phyloP scores from a whole-genome alignment of 2,113 vertebrate species.

The Daboia siamensis region DNA sequence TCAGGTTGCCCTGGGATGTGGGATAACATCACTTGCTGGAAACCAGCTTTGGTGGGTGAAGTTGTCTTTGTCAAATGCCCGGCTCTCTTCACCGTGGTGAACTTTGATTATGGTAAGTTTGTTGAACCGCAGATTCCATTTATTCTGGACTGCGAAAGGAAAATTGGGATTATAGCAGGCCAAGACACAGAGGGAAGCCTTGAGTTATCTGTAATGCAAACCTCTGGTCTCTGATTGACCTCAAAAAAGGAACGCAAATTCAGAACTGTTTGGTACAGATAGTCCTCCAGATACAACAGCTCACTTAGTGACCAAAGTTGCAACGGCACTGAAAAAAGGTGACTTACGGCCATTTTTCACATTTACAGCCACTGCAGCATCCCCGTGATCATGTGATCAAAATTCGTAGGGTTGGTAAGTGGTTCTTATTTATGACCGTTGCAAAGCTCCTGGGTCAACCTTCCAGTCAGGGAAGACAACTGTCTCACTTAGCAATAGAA shows the following conservation, averaged over 20 bases:
- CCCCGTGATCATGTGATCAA: too few relatives aligned
- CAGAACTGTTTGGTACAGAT: neutral
- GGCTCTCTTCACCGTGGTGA: slow-evolving; percentile 83
- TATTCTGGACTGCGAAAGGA: neutral
- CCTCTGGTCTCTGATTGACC: neutral
- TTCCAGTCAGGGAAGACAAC: too few relatives aligned
- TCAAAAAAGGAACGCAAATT: neutral
- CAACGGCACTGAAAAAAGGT: neutral
- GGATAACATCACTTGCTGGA: slow-evolving; percentile 97
- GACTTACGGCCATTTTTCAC: neutral
- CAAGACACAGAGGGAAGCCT: neutral
- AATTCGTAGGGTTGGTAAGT: neutral
- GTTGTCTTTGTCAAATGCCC: slow-evolving; percentile 87
- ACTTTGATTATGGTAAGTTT: slow-evolving; percentile 83
- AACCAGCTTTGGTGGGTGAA: slow-evolving; percentile 80
- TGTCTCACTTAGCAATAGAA: neutral
- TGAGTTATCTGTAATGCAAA: neutral
- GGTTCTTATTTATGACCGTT: neutral
- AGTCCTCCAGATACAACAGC: neutral
- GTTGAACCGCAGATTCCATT: neutral
- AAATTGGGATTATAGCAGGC: neutral
- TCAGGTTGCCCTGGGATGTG: slow-evolving; percentile 90
- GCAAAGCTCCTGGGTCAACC: neutral
- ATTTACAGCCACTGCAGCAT: neutral
- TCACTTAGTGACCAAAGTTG: neutral